Evolutionary conservation across 2,113 vertebrate genomes (phyloP).

Genomic region (Eclectus roratus): DNA sequence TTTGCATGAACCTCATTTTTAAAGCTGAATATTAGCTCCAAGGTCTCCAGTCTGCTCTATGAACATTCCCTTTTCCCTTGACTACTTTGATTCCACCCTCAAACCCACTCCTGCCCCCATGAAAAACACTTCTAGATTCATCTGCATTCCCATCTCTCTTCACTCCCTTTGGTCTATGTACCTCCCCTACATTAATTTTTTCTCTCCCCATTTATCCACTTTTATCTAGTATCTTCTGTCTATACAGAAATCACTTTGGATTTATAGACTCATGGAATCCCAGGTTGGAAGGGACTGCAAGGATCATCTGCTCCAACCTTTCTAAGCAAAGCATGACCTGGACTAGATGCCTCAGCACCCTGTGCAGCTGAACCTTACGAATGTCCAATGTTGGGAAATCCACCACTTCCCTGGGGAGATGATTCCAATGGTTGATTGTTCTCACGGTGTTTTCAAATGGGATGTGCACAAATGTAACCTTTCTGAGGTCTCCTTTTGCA

Average conservation of each 20-base stretch:
- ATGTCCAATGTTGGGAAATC: not conserved
- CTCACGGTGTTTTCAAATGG: not conserved
- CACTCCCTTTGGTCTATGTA: not conserved
- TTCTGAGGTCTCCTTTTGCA: not conserved
- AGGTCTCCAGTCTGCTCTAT: not conserved
- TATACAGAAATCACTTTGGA: not conserved
- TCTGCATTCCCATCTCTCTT: not conserved
- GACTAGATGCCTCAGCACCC: not conserved
- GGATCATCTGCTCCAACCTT: not conserved
- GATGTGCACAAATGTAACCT: not conserved
- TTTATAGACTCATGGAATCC: not conserved
- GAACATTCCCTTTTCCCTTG: not conserved
- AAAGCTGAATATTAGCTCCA: not conserved
- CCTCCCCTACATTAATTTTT: not conserved
- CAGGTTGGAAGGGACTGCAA: not conserved
- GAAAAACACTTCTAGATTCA: not conserved
- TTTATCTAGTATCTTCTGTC: not conserved
- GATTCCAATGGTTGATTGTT: not conserved
- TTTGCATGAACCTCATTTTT: not conserved
- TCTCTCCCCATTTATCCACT: not conserved
- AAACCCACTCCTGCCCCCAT: not conserved
- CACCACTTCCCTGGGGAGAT: not conserved
- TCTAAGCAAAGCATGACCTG: not conserved
- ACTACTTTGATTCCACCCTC: not conserved
- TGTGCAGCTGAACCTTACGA: not conserved